Percentiles rank a stretch among this genome's conserved stretches.
These are phyloP conservation scores for Leptothorax acervorum DNA, from an alignment of 2,888 invertebrate species.

Conservation along the genomic window DNA sequence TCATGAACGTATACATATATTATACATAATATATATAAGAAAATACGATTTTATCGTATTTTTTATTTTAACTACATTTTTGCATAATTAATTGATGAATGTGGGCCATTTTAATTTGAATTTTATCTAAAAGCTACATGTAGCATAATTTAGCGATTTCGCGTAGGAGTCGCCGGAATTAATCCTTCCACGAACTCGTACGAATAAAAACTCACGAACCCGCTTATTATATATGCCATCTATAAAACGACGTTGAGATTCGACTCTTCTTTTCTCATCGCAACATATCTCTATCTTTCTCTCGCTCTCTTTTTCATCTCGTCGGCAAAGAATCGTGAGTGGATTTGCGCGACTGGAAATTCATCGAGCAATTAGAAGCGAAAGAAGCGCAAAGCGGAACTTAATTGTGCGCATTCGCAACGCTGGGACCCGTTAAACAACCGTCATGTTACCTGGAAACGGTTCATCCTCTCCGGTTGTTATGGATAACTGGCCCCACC, in stretches of 20 bases:
- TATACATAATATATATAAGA: not conserved
- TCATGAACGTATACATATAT: not conserved
- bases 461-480: constrained; percentile 41
- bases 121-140: not conserved
- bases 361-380: constrained; percentile 75
- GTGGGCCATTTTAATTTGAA: not conserved
- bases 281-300: constrained; percentile 5
- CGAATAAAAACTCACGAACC: constrained; percentile 6
- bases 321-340: constrained; percentile 35
- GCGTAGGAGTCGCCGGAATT: not conserved
- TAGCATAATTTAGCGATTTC: not conserved
- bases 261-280: constrained; percentile 36
- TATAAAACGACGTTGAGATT: constrained; percentile 16
- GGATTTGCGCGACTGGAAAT: constrained; percentile 60
- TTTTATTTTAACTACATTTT: not conserved
- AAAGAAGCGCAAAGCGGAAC: constrained; percentile 79
- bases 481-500: constrained; percentile 27
- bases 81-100: not conserved
- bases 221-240: constrained; percentile 29
- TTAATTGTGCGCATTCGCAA: constrained; percentile 74
- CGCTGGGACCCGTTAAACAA: constrained; percentile 53
- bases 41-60: not conserved
- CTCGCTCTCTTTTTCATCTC: constrained; percentile 18
- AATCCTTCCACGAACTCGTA: not conserved
- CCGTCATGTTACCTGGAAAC: constrained; percentile 40